Conservation (phyloP, 2,113 vertebrate genomes). For the Grammomys dolichurus region DNA sequence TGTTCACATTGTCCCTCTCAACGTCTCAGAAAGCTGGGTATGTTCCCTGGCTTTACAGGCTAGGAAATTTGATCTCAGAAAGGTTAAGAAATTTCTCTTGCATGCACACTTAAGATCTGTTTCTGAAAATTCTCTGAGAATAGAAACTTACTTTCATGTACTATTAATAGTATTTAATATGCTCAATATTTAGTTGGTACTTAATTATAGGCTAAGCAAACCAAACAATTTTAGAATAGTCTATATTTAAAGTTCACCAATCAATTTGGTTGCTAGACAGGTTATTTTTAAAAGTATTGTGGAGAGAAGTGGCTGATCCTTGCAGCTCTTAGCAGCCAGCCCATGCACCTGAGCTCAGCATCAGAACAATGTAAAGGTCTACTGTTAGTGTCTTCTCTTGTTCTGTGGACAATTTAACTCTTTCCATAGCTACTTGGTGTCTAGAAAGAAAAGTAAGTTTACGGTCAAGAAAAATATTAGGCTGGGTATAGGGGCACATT, state of each 20-base stretch:
- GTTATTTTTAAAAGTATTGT: slow-evolving; percentile 30
- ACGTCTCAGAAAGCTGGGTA: slow-evolving; percentile 5
- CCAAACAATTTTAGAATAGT: slow-evolving; percentile 52
- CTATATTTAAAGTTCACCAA: slow-evolving; percentile 51
- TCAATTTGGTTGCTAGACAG: slow-evolving; percentile 59
- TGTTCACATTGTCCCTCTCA: background rate
- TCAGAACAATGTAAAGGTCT: slow-evolving; percentile 36
- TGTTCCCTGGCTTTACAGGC: slow-evolving; percentile 45
- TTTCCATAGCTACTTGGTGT: slow-evolving; percentile 55
- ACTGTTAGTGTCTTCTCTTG: slow-evolving; percentile 8
- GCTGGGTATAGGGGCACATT: background rate
- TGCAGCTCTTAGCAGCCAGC: background rate
- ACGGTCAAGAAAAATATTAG: slow-evolving; percentile 39
- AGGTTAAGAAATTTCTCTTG: slow-evolving; percentile 40
- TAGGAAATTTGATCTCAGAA: background rate
- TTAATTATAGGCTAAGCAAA: slow-evolving; percentile 46
- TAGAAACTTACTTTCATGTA: slow-evolving; percentile 53
- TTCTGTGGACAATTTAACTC: slow-evolving; percentile 31
- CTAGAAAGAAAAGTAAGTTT: slow-evolving; percentile 60
- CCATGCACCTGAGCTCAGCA: slow-evolving; percentile 8
- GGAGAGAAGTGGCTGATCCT: background rate
- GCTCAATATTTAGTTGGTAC: slow-evolving; percentile 39
- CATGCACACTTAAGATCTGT: background rate
- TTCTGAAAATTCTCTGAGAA: slow-evolving; percentile 59
- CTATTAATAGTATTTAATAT: slow-evolving; percentile 58